Evolutionary conservation across 35 echinoderm and acorn worm genomes (phyloP).

Genomic region (Ptychodera flava): DNA sequence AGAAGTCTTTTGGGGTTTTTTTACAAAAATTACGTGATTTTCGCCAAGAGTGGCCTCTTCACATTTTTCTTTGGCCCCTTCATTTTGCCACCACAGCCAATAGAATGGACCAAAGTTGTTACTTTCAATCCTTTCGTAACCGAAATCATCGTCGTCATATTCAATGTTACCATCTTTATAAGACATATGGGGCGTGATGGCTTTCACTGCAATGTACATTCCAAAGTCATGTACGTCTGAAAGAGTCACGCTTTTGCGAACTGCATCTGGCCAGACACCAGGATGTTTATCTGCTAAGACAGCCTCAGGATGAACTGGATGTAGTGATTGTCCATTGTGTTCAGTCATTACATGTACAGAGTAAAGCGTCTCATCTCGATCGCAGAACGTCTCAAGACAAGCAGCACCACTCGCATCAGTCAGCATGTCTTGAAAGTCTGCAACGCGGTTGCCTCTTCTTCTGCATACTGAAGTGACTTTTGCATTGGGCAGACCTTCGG

Average conservation of each 20-base stretch:
- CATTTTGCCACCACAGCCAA: neutral
- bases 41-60: neutral
- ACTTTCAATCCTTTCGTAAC: neutral
- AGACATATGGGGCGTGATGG: neutral
- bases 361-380: neutral
- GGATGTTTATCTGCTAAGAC: neutral
- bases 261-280: neutral
- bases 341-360: neutral
- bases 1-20: neutral
- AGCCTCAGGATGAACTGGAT: neutral
- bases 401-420: neutral
- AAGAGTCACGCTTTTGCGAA: neutral
- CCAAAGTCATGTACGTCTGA: neutral
- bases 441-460: neutral
- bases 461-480: neutral
- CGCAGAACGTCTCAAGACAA: neutral
- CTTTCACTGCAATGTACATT: neutral
- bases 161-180: neutral
- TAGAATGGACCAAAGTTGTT: neutral
- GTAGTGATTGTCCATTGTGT: neutral
- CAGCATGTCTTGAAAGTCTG: neutral
- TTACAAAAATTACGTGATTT: neutral
- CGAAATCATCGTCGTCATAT: neutral
- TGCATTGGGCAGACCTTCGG: neutral
- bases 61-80: neutral